These are phyloP conservation scores for Oreochromis spilurus DNA, from an alignment of 2,113 vertebrate species.

Conservation along the genomic window DNA sequence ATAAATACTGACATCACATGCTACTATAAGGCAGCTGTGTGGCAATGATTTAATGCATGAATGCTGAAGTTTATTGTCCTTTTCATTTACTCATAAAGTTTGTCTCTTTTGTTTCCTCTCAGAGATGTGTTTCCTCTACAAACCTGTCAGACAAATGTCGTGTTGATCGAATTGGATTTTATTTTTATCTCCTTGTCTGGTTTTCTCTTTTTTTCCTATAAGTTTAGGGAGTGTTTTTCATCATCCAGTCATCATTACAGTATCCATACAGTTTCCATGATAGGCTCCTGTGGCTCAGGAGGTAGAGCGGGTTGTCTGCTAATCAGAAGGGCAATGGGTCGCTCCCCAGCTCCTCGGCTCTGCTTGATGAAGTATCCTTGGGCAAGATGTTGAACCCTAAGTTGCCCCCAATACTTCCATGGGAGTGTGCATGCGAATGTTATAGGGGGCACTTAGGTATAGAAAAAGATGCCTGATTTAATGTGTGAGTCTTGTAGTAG, in stretches of 20 bases:
- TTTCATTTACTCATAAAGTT: conserved; percentile 20
- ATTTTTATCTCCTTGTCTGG: background rate
- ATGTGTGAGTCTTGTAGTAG: background rate
- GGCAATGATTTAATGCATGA: conserved; percentile 9
- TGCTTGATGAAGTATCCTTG: background rate
- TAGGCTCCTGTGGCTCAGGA: background rate
- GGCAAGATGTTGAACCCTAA: background rate
- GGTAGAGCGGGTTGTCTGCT: background rate
- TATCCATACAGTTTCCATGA: background rate
- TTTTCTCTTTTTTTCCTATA: background rate
- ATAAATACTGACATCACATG: background rate
- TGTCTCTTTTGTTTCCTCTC: background rate
- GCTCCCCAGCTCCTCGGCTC: background rate
- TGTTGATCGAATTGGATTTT: background rate
- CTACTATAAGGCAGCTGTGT: background rate
- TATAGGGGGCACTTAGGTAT: background rate
- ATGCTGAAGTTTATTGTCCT: conserved; percentile 5
- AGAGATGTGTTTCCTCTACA: background rate
- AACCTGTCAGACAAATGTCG: background rate
- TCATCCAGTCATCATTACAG: background rate
- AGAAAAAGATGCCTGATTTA: background rate
- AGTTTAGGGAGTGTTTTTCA: background rate
- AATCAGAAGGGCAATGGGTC: background rate
- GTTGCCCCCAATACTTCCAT: background rate
- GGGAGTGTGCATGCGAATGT: background rate